A percentile compares a stretch with the other conserved stretches of the same genome.
Evolutionary conservation across 2,797 vertebrate genomes (phyloP).

Genomic region (Mus minutoides): DNA sequence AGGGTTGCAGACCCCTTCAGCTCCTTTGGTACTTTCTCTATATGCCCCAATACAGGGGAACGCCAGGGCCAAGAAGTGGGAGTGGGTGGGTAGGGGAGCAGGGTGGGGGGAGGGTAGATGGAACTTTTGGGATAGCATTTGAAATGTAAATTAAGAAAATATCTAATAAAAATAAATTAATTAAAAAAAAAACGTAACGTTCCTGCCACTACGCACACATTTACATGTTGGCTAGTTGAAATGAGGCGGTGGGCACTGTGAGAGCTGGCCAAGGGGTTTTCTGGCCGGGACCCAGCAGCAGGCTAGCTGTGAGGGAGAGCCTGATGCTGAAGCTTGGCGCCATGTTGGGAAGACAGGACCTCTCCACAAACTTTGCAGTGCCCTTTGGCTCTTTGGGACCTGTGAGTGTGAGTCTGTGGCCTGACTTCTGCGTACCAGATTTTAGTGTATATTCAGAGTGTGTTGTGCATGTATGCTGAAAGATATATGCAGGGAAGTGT

Average conservation of each 20-base stretch:
- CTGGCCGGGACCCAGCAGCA: too few relatives aligned
- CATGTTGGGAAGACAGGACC: neutral
- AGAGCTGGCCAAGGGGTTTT: accelerated
- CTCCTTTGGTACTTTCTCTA: too few relatives aligned
- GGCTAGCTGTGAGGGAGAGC: neutral
- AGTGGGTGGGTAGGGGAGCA: too few relatives aligned
- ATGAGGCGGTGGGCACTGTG: accelerated
- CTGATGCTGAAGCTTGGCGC: neutral
- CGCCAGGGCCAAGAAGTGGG: too few relatives aligned
- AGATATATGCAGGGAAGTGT: accelerated
- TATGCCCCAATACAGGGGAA: too few relatives aligned
- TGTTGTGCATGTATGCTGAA: neutral
- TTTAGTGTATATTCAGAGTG: accelerated
- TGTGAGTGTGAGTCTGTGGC: neutral
- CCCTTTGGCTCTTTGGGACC: neutral
- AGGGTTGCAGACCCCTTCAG: too few relatives aligned
- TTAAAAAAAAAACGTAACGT: neutral
- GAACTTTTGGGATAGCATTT: too few relatives aligned
- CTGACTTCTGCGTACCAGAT: neutral
- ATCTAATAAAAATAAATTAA: too few relatives aligned
- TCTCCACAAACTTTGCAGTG: neutral
- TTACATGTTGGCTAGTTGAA: accelerated
- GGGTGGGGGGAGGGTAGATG: too few relatives aligned
- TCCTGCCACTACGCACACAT: neutral
- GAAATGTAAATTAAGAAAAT: too few relatives aligned